These are phyloP conservation scores for Coranthus polyacanthus DNA, from an alignment of 2,797 vertebrate genomes.

Conservation along the genomic window DNA sequence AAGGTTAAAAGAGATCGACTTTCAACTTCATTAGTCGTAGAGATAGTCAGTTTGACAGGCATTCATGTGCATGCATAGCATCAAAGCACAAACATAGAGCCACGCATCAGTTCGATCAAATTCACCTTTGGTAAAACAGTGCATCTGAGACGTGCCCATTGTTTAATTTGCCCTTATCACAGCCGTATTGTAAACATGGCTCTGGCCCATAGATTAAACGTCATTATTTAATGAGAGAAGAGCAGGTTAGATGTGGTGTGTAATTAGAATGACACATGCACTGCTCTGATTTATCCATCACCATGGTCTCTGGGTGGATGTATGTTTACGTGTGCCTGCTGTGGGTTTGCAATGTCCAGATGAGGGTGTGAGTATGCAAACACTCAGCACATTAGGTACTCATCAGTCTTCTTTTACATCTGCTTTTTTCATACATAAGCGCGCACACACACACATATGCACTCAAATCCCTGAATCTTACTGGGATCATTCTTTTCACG, in stretches of 20 bases:
- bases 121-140: constrained; percentile 61
- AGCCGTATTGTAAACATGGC: constrained; percentile 60
- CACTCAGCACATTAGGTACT: constrained; percentile 61
- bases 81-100: neutral
- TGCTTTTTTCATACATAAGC: neutral
- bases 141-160: constrained; percentile 54
- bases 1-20: constrained; percentile 53
- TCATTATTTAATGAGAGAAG: constrained; percentile 78
- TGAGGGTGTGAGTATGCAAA: constrained; percentile 64
- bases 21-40: constrained; percentile 1
- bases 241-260: constrained; percentile 72
- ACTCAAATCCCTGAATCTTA: constrained; percentile 19
- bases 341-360: constrained; percentile 29
- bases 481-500: constrained; percentile 20
- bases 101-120: constrained; percentile 44
- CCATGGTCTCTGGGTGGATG: constrained; percentile 9
- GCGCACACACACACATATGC: neutral
- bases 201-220: constrained; percentile 69
- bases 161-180: constrained; percentile 72
- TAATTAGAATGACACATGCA: constrained; percentile 74
- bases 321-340: constrained; percentile 19
- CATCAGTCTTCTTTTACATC: constrained; percentile 62
- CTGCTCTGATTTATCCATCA: constrained; percentile 74
- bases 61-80: constrained; percentile 20
- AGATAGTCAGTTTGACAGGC: constrained; percentile 26